phyloP scores from a whole-genome alignment of 2,888 invertebrate genomes.

The Caenorhabditis sulstoni region DNA sequence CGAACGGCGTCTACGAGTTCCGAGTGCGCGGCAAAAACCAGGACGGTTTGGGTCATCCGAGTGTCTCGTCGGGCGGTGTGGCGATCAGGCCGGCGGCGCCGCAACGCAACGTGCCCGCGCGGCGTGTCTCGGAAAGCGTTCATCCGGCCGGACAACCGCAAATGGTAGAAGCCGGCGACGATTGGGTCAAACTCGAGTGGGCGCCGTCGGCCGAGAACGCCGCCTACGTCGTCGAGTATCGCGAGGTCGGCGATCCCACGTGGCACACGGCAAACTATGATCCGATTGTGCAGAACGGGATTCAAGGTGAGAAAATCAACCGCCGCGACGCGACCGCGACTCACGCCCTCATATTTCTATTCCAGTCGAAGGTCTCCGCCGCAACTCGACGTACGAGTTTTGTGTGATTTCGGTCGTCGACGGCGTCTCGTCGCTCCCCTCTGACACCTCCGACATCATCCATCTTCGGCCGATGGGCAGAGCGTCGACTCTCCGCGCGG shows the following conservation, averaged over 20 bases:
- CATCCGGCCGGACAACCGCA: constrained; percentile 67
- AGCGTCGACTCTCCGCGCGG: constrained; percentile 58
- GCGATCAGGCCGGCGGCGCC: constrained; percentile 63
- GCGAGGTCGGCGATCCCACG: constrained; percentile 77
- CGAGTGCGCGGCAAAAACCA: constrained; percentile 77
- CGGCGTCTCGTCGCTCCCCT: constrained; percentile 70
- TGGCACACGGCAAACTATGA: constrained; percentile 76
- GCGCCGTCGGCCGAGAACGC: constrained; percentile 64
- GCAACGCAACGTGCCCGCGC: constrained; percentile 44
- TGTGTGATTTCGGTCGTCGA: constrained; percentile 75
- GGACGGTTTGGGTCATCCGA: constrained; percentile 73
- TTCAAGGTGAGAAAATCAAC: constrained; percentile 67
- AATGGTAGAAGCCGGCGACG: constrained; percentile 77
- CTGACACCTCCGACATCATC: constrained; percentile 77
- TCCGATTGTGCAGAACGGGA: constrained; percentile 73
- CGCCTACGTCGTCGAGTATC: constrained; percentile 78
- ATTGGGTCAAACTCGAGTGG: constrained; percentile 79
- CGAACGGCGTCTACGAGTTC: constrained; percentile 81
- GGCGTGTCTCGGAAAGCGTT: constrained; percentile 44
- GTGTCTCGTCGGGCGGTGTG: constrained; percentile 42
- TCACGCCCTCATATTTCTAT: not conserved
- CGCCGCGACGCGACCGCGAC: too few species aligned
- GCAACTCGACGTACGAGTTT: constrained; percentile 80
- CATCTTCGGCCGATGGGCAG: constrained; percentile 72
- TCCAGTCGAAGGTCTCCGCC: constrained; percentile 77